Conservation (phyloP, 2,113 vertebrate genomes). For the Laterallus jamaicensis region DNA sequence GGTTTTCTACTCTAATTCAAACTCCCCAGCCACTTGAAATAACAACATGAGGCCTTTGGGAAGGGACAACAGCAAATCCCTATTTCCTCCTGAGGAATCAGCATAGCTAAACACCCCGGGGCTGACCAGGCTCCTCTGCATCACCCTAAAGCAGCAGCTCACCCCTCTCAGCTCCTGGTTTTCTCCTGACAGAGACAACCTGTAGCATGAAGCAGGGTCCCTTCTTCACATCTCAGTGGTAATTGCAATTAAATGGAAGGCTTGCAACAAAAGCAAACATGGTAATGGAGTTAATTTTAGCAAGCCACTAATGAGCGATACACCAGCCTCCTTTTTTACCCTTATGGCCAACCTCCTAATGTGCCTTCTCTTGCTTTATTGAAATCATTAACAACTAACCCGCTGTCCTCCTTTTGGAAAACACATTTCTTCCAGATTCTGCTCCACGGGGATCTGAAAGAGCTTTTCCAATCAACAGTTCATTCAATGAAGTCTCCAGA, state of each 20-base stretch:
- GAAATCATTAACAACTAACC: constrained; percentile 64
- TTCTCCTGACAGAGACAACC: background rate
- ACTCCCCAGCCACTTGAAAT: background rate
- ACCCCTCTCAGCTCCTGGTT: background rate
- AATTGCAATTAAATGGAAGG: constrained; percentile 27
- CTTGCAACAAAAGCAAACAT: constrained; percentile 62
- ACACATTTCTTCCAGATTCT: constrained; percentile 32
- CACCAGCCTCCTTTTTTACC: constrained; percentile 35
- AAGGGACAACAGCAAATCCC: background rate
- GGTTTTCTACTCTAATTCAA: background rate
- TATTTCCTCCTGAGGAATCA: rapidly evolving
- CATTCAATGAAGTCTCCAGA: constrained; percentile 41
- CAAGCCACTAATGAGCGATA: constrained; percentile 60
- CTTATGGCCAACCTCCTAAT: constrained; percentile 51
- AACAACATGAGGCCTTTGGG: background rate
- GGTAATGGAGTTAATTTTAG: constrained; percentile 65
- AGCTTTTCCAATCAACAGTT: constrained; percentile 65
- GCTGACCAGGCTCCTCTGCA: background rate
- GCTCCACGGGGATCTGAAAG: constrained; percentile 38
- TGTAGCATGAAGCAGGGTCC: background rate
- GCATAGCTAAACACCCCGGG: background rate
- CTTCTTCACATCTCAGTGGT: background rate
- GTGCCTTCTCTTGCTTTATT: constrained; percentile 53
- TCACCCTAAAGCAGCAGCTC: background rate
- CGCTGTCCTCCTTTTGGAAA: constrained; percentile 62